Conservation (phyloP, 2,797 vertebrate species). For the Sebastes flavidus region DNA sequence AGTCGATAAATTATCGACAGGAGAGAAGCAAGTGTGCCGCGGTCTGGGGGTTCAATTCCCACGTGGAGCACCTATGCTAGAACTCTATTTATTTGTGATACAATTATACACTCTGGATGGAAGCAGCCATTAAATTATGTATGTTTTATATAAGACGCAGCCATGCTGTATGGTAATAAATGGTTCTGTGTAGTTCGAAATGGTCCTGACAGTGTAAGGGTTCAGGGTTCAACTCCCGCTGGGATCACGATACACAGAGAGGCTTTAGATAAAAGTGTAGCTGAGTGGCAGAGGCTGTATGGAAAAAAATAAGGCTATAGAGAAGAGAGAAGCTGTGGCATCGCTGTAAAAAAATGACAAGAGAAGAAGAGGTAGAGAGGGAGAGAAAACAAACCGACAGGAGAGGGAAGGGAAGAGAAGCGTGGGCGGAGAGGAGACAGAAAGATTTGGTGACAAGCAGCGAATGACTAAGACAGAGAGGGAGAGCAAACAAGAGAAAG, state of each 20-base stretch:
- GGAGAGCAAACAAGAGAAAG: constrained; percentile 38
- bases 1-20: constrained; percentile 43
- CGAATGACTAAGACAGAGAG: constrained; percentile 55
- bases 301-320: constrained; percentile 1
- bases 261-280: constrained; percentile 22
- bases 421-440: constrained; percentile 52
- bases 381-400: constrained; percentile 54
- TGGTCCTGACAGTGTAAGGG: constrained; percentile 7
- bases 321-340: background rate
- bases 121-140: constrained; percentile 15
- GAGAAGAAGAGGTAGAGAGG: constrained; percentile 5
- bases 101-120: constrained; percentile 18
- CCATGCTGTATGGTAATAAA: constrained; percentile 21
- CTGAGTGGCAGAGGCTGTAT: constrained; percentile 5
- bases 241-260: background rate
- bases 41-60: constrained; percentile 13
- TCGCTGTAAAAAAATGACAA: constrained; percentile 8
- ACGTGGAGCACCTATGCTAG: background rate
- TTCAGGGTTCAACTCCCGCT: constrained; percentile 15
- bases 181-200: constrained; percentile 13
- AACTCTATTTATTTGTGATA: constrained; percentile 21
- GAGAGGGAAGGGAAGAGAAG: constrained; percentile 17
- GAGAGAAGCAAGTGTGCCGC: background rate
- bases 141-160: background rate
- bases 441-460: constrained; percentile 65